phyloP scores from a whole-genome alignment of 2,797 vertebrate species.

The Crocodylus rhombifer region DNA sequence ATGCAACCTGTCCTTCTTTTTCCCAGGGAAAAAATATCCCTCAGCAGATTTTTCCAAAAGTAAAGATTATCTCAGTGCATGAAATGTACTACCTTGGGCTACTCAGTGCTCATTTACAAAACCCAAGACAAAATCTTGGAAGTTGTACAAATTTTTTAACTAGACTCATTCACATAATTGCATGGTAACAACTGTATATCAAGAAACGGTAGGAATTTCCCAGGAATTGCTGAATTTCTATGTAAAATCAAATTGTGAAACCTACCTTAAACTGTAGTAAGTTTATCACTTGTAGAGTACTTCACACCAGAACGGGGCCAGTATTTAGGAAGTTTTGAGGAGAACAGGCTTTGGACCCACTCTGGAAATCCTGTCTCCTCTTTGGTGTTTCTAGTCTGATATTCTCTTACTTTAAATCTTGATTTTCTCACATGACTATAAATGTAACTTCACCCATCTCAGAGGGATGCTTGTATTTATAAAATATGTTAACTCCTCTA shows the following conservation, averaged over 20 bases:
- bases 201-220: neutral
- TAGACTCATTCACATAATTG: no score
- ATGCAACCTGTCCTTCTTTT: no score
- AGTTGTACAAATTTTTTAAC: no score
- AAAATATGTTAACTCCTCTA: neutral
- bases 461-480: neutral
- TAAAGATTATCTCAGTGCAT: neutral
- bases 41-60: neutral
- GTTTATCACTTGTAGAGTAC: no score
- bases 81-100: neutral
- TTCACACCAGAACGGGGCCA: neutral
- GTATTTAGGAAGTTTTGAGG: neutral
- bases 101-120: neutral
- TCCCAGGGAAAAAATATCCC: neutral
- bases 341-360: neutral
- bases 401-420: neutral
- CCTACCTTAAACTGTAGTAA: no score
- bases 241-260: neutral
- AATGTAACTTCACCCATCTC: neutral
- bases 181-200: no score
- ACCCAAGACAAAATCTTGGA: no score
- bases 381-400: neutral
- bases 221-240: neutral
- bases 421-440: neutral
- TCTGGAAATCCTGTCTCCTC: neutral